Conservation (phyloP, 2,797 vertebrate species). For the Benthosema pterotum region DNA sequence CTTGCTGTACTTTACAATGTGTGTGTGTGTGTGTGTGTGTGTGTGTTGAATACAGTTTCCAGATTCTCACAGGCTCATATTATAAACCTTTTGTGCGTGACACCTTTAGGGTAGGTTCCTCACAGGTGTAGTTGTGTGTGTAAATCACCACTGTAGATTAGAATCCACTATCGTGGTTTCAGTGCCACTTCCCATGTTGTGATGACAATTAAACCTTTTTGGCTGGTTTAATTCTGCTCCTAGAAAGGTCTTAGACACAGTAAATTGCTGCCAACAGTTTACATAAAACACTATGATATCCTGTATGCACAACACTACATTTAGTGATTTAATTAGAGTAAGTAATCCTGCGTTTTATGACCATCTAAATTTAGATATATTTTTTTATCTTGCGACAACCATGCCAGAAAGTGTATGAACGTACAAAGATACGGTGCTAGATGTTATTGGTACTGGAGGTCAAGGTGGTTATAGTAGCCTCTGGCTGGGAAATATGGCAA, state of each 20-base stretch:
- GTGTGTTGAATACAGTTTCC: too few relatives aligned
- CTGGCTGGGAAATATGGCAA: too few relatives aligned
- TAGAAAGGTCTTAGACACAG: neutral
- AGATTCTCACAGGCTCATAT: too few relatives aligned
- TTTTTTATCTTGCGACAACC: constrained; percentile 7
- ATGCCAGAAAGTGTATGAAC: constrained; percentile 1
- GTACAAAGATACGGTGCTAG: too few relatives aligned
- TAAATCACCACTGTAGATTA: constrained; percentile 53
- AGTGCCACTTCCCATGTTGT: constrained; percentile 26
- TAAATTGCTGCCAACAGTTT: neutral
- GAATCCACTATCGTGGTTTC: constrained; percentile 38
- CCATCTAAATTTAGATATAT: constrained; percentile 9
- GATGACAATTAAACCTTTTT: constrained; percentile 45
- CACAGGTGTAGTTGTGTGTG: constrained; percentile 23
- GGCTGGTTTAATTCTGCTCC: neutral
- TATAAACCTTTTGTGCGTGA: too few relatives aligned
- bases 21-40: too few relatives aligned
- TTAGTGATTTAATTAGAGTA: constrained; percentile 17
- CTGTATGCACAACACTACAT: constrained; percentile 36
- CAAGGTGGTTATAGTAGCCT: too few relatives aligned
- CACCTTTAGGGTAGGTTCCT: too few relatives aligned
- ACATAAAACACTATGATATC: neutral
- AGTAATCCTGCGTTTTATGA: constrained; percentile 10
- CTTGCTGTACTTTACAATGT: too few relatives aligned
- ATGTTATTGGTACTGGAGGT: too few relatives aligned